These are phyloP conservation scores for Babylonia areolata DNA, from an alignment of 1,140 invertebrate genomes.

Conservation along the genomic window DNA sequence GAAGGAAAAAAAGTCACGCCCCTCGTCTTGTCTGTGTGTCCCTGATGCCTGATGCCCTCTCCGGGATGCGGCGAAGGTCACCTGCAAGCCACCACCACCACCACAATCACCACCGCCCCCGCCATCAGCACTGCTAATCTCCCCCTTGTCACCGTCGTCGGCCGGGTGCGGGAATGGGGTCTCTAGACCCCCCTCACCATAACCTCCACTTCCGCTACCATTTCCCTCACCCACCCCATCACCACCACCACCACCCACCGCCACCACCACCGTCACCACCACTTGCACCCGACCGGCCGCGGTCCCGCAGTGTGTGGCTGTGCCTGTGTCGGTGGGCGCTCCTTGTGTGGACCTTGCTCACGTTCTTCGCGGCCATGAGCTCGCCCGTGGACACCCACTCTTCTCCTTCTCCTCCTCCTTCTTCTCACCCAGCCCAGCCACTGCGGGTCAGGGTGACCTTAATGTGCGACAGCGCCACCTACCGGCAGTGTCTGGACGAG, in stretches of 20 bases:
- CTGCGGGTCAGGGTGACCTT: background rate
- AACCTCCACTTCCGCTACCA: slow-evolving; percentile 13
- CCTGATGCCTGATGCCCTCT: too few relatives aligned
- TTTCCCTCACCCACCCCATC: slow-evolving; percentile 8
- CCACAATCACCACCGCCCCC: too few relatives aligned
- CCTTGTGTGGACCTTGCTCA: background rate
- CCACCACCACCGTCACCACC: background rate
- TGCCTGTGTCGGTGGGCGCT: background rate
- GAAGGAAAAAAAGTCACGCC: too few relatives aligned
- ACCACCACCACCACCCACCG: background rate
- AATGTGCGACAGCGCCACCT: slow-evolving; percentile 7
- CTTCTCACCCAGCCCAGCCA: too few relatives aligned
- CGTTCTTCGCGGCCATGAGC: background rate
- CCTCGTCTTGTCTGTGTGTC: too few relatives aligned
- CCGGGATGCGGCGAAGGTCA: too few relatives aligned
- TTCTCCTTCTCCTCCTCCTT: too few relatives aligned
- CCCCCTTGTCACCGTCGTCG: too few relatives aligned
- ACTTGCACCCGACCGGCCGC: background rate
- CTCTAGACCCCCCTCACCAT: background rate
- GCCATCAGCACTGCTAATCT: too few relatives aligned
- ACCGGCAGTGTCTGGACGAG: background rate
- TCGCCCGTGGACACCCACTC: too few relatives aligned
- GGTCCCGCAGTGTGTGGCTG: background rate
- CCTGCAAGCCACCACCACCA: too few relatives aligned
- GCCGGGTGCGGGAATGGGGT: too few relatives aligned